These are phyloP conservation scores for Drosophila fuyamai DNA, from an alignment of 1,140 invertebrate genomes.

Conservation along the genomic window DNA sequence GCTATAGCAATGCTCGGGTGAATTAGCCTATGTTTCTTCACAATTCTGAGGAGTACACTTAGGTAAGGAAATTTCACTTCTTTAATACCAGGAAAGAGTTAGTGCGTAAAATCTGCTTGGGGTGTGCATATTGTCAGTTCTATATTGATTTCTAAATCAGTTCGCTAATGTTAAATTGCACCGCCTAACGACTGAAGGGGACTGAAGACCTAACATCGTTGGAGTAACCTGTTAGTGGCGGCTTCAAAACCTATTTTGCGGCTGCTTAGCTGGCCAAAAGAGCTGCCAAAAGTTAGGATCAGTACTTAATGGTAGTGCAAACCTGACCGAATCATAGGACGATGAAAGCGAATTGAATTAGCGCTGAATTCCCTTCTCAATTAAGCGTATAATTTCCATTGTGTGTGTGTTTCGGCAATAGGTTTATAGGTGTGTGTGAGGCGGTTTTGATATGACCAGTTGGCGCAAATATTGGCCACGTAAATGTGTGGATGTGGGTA, in stretches of 20 bases:
- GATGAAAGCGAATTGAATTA: conserved; percentile 68
- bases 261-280: conserved; percentile 7
- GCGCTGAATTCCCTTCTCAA: conserved; percentile 72
- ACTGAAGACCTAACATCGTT: no score
- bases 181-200: no score
- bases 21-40: no score
- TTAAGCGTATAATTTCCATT: conserved; percentile 64
- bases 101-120: no score
- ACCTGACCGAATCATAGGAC: not conserved
- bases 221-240: not conserved
- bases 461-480: conserved; percentile 53
- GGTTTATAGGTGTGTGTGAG: conserved; percentile 2
- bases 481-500: conserved; percentile 1
- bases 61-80: no score
- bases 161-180: no score
- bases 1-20: no score
- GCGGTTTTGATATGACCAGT: conserved; percentile 31
- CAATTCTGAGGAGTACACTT: no score
- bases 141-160: no score
- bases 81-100: no score
- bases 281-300: conserved; percentile 12
- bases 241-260: conserved; percentile 14
- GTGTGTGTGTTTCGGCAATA: not conserved
- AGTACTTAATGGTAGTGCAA: not conserved
- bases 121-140: no score